These are phyloP conservation scores for Amphimallon solstitiale DNA, from an alignment of 2,888 invertebrate genomes.

Conservation along the genomic window DNA sequence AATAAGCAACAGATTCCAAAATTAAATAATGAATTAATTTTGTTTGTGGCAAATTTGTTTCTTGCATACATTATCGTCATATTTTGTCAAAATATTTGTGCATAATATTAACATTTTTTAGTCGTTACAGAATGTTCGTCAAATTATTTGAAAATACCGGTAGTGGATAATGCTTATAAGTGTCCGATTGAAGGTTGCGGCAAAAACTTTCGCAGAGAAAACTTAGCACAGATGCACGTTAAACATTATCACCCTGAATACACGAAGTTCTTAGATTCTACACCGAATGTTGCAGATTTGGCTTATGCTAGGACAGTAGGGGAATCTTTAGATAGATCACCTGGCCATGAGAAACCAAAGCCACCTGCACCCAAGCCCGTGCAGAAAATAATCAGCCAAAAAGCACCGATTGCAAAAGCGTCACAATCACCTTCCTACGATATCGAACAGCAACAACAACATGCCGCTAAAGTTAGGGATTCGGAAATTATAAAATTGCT, in stretches of 20 bases:
- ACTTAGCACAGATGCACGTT: conserved; percentile 90
- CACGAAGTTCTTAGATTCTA: conserved; percentile 78
- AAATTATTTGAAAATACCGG: conserved; percentile 59
- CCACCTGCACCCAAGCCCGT: conserved; percentile 28
- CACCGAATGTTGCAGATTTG: conserved; percentile 87
- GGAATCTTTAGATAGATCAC: conserved; percentile 65
- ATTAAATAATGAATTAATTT: not conserved
- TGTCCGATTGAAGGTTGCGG: conserved; percentile 86
- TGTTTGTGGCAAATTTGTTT: not conserved
- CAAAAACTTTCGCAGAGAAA: conserved; percentile 92
- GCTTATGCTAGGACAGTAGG: conserved; percentile 83
- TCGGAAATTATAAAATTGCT: conserved; percentile 59
- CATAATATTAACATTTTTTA: conserved; percentile 20
- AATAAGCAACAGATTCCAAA: too few relatives aligned
- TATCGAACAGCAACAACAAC: conserved; percentile 40
- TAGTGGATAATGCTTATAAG: conserved; percentile 73
- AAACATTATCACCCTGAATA: conserved; percentile 93
- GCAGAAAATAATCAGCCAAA: conserved; percentile 43
- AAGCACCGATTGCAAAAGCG: conserved; percentile 37
- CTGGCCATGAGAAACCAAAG: conserved; percentile 43
- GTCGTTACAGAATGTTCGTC: conserved; percentile 51
- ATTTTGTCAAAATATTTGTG: not conserved
- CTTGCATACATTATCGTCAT: not conserved
- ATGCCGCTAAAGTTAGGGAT: conserved; percentile 51
- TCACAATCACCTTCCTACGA: conserved; percentile 46